phyloP scores from a whole-genome alignment of 2,797 vertebrate species.

The Ctenopoma multispine region DNA sequence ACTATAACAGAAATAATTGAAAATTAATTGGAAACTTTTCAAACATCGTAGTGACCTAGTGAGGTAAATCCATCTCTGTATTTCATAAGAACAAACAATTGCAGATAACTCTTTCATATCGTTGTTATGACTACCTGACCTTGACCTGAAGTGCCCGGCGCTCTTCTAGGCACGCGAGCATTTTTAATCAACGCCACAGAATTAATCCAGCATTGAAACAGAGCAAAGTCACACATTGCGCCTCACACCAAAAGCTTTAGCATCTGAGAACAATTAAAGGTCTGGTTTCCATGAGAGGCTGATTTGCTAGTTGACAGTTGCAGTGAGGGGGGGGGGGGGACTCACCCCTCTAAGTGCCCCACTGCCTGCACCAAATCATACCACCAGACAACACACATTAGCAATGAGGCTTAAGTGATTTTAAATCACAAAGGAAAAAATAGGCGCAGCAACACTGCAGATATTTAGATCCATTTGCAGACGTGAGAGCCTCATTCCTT shows the following conservation, averaged over 20 bases:
- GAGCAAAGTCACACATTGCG: conserved; percentile 73
- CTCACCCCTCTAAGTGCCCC: conserved; percentile 32
- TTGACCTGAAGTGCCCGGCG: conserved; percentile 38
- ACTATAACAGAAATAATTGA: conserved; percentile 31
- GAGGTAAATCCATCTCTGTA: conserved; percentile 31
- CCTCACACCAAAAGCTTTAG: conserved; percentile 71
- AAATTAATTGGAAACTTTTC: conserved; percentile 33
- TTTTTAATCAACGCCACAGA: conserved; percentile 72
- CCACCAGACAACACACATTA: conserved; percentile 67
- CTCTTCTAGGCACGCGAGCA: conserved; percentile 55
- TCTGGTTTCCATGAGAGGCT: conserved; percentile 81
- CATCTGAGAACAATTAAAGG: conserved; percentile 87
- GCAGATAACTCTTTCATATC: conserved; percentile 11
- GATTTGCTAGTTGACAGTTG: conserved; percentile 79
- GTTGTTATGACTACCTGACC: conserved; percentile 32
- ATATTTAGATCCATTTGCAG: conserved; percentile 52
- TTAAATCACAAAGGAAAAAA: conserved; percentile 55
- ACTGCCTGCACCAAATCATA: conserved; percentile 69
- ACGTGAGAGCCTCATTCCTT: conserved; percentile 40
- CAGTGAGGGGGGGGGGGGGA: conserved; percentile 23
- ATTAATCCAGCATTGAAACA: conserved; percentile 74
- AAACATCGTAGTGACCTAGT: conserved; percentile 15
- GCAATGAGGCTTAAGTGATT: conserved; percentile 59
- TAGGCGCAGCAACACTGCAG: conserved; percentile 47
- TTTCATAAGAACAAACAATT: conserved; percentile 21